Evolutionary conservation across 2,113 vertebrate species (phyloP), one percentile per base, ranked within the genome.

Genomic region (Cyrtonyx montezumae): DNA sequence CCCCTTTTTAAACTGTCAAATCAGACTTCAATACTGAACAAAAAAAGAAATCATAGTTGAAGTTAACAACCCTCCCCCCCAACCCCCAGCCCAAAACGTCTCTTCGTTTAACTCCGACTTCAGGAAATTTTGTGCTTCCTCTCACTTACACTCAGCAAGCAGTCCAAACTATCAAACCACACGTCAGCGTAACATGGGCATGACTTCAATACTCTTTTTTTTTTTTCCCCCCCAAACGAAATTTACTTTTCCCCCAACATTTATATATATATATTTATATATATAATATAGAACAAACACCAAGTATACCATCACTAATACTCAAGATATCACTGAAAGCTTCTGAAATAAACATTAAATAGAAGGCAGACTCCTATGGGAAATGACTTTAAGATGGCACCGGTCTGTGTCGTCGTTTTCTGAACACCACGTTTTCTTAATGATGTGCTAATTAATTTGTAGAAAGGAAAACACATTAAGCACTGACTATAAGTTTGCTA

Each of bases 261-360:
- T 97, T 96, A 95, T 88, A 94, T 93, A 91, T 97, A 88, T 93
- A 97, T 97, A 88, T 93, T 71, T 95, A 91, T 94, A 92, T 96
- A 97, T 97, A 95, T 97, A 90, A 93, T 93, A 97, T 96, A 97
- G 96, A 97, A 97, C 95, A 98, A 95, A 96, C 97, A 98, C 97
- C 97, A 96, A 98, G 90, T 94, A 97, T 97, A 98, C 97, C 96
- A 93, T 97, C 97, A 98, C 98, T 97, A 97, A 97, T 97, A 98
- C 95, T 97, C 97, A 97, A 96, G 96, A 97, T 96, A 96, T 97
- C 97, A 97, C 97, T 97, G 95, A 97, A 98, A 97, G 94, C 93
- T 96, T 97, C 96, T 97, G 97, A 95, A 97, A 97, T 97, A 95
- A 88, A 37, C 94, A 95, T 94, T 94, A 94, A 91, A 91, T 95